phyloP scores from a whole-genome alignment of 2,797 vertebrate genomes.

The Amazona ochrocephala region DNA sequence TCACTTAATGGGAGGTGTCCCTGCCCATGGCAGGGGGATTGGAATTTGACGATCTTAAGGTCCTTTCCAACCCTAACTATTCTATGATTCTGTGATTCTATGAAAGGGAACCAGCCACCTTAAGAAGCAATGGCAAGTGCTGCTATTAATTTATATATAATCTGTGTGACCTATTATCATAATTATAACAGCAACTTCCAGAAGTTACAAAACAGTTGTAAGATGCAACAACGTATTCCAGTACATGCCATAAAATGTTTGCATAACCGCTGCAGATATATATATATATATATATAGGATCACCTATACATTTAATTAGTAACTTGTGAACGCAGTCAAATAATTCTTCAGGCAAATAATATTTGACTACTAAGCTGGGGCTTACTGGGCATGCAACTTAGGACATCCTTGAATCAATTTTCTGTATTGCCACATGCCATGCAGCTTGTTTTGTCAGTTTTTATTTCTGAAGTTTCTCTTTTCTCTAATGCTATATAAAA shows the following conservation, averaged over 20 bases:
- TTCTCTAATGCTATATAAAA: background rate
- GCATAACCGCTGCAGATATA: background rate
- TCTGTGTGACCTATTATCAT: background rate
- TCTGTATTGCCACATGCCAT: background rate
- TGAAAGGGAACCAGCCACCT: background rate
- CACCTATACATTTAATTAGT: background rate
- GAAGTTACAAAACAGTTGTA: background rate
- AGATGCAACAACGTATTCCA: background rate
- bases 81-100: too few species aligned
- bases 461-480: background rate
- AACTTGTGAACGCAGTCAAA: background rate
- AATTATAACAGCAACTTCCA: background rate
- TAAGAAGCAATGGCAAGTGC: background rate
- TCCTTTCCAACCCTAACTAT: too few species aligned
- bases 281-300: background rate
- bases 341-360: background rate
- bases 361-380: background rate
- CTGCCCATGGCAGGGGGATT: too few species aligned
- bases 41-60: too few species aligned
- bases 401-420: background rate
- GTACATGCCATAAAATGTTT: rapidly evolving
- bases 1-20: too few species aligned
- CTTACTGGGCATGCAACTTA: background rate
- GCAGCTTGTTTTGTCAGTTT: background rate
- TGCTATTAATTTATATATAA: background rate